A percentile compares a stretch with the other conserved stretches of the same genome.
Evolutionary conservation across 2,113 vertebrate genomes (phyloP).

Genomic region (Vidua macroura): DNA sequence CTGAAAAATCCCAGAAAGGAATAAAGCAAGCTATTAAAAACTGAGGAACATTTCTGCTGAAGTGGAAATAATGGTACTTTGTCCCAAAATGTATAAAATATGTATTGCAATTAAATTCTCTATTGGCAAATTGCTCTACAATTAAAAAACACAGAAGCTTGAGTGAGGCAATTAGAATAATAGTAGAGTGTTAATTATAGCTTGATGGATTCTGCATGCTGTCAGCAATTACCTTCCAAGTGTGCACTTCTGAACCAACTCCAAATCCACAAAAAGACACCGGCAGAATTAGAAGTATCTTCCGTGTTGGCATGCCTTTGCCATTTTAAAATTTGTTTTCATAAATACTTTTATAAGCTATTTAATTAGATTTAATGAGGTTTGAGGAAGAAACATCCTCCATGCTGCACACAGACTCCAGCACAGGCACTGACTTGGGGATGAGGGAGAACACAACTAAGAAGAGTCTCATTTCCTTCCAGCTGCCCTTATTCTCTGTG

Average conservation of each 20-base stretch:
- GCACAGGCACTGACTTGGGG: background rate
- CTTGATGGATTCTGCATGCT: constrained; percentile 75
- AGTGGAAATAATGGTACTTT: constrained; percentile 66
- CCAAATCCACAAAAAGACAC: constrained; percentile 77
- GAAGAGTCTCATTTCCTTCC: background rate
- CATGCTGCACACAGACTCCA: background rate
- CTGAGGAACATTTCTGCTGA: constrained; percentile 18
- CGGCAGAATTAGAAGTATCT: constrained; percentile 66
- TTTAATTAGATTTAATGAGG: constrained; percentile 76
- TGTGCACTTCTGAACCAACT: constrained; percentile 71
- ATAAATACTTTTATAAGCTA: constrained; percentile 69
- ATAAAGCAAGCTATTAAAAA: constrained; percentile 46
- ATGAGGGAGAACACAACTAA: background rate
- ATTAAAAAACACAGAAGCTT: constrained; percentile 77
- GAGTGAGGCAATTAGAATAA: constrained; percentile 81
- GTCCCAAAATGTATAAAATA: constrained; percentile 72
- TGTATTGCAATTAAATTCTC: constrained; percentile 75
- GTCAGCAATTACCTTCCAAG: constrained; percentile 76
- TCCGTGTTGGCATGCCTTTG: constrained; percentile 56
- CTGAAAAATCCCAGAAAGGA: background rate
- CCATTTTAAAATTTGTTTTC: constrained; percentile 65
- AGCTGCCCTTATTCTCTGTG: background rate
- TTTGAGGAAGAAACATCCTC: constrained; percentile 55
- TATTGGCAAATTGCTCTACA: constrained; percentile 78
- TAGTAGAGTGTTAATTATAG: constrained; percentile 78